Base-by-base conservation (phyloP, 2,113 vertebrate species). In the Nannospalax galili region DNA sequence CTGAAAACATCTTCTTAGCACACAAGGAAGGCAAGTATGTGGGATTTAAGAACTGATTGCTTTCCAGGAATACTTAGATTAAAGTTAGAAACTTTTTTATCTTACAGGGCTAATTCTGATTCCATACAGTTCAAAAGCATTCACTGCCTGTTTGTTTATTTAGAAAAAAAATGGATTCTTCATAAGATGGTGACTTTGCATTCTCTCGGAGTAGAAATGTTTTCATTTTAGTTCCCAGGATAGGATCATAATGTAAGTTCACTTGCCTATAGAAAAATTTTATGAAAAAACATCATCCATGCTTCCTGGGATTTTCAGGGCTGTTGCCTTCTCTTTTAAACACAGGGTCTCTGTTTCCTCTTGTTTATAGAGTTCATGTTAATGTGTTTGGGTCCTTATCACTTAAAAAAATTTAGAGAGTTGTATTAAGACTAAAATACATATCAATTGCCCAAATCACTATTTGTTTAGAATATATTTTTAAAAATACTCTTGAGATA, bases 381-480 rank as follows among this genome's bases (percentile, higher is more conserved):
- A n/a, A n/a, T n/a, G n/a, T n/a, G n/a, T n/a, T n/a, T n/a, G n/a
- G n/a, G n/a, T n/a, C n/a, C n/a, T n/a, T n/a, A n/a, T n/a, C n/a
- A n/a, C n/a, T n/a, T n/a, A 52, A 52, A 42, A 87, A 89, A 26
- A 45, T n/a, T 72, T 84, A 84, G 56, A 80, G 45, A 24, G 26
- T 62, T 73, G 8, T 69, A 78, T 16, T 72, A 5, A 86, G 37
- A 42, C 42, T 84, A 69, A 90, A 75, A 24, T 56, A 32, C 17
- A 26, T 75, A 9, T 80, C 48, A 60, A 26, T 79, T 5, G 62
- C 24, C 19, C 82, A 35, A 87, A 84, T 69, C 89, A 22, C 2
- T 93, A 15, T 28, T 79, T 92, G 40, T 93, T 93, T 74, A 70
- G 64, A 90, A 86, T 11, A 48, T 74, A 12, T 16, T 40, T 74